Evolutionary conservation across 64 coral and sea anemone species (phyloP), one percentile per base, ranked within the genome.

Genomic region (Montipora foliosa): DNA sequence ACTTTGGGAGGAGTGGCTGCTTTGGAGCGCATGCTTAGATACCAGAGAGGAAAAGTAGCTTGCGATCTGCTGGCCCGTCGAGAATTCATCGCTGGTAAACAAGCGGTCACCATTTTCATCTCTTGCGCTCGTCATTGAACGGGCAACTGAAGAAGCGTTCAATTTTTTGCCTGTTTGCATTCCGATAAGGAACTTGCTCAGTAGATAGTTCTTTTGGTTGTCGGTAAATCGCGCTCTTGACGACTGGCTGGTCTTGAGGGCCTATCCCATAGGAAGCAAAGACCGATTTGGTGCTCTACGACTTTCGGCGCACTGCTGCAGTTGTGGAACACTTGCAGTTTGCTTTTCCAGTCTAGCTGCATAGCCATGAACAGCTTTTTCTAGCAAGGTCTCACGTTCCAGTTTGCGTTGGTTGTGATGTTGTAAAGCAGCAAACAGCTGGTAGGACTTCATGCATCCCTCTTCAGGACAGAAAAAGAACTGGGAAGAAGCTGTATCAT

Each of bases 311-410:
- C 3, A 81, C 79, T 81, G 79, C 49, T 81, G 79, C 50, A 81
- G 16, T 9, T 47, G 37, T 46, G 74, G 37, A 76, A 76, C 74
- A 76, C 37, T 76, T 55, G 20, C 44, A 14, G 16, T 11, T 14
- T 76, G 74, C 37, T 76, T 14, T 76, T 76, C 74, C 44, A 47
- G 29, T 67, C 62, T 13, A 17, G 16, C 74, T 8, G 29, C 47
- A 47, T 78, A 78, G 11, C 29, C 76, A 47, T 37, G 44, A 13
- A 47, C 67, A 6, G 91, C 83, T 37, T 59, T 74, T 25, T 93
- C 83, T 44, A 70, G 67, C 76, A 93, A 82, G 6, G 82, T 93
- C 24, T 87, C 91, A 16, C 74, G 80, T 79, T 93, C 81, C 49
- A 76, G 9, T 19, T 58, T 64, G 47, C 73, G 81, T 47, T 75